Evolutionary conservation across 1,140 invertebrate genomes (phyloP).

Genomic region (Cydia amplana): DNA sequence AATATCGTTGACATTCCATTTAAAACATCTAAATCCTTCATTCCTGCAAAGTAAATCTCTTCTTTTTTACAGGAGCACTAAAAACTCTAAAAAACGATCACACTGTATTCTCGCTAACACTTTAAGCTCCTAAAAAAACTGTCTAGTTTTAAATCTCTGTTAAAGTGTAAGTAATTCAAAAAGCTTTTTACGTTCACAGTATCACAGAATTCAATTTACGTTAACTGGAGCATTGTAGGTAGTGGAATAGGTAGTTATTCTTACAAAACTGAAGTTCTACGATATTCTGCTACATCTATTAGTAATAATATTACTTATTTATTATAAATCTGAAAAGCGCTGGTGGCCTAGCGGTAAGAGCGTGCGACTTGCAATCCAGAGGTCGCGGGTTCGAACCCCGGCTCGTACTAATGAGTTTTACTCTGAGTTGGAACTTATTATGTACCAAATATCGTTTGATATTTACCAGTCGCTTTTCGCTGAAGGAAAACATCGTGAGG

Average conservation of each 20-base stretch:
- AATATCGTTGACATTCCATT: not conserved
- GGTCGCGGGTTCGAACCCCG: too few relatives aligned
- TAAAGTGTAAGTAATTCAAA: slow-evolving; percentile 30
- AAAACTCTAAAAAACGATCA: not conserved
- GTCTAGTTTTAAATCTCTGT: slow-evolving; percentile 25
- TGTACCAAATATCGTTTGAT: too few relatives aligned
- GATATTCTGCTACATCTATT: too few relatives aligned
- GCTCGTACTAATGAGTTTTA: too few relatives aligned
- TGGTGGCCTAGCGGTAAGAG: too few relatives aligned
- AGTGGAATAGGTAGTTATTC: not conserved
- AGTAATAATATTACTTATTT: too few relatives aligned
- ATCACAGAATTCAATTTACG: slow-evolving; percentile 28
- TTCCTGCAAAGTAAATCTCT: not conserved
- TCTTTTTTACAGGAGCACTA: not conserved
- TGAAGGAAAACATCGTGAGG: too few relatives aligned
- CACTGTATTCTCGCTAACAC: slow-evolving; percentile 22
- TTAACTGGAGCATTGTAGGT: slow-evolving; percentile 17
- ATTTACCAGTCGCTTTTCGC: too few relatives aligned
- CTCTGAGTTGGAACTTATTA: too few relatives aligned
- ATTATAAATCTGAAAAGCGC: too few relatives aligned
- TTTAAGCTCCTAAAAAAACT: slow-evolving; percentile 27
- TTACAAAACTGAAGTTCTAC: not conserved
- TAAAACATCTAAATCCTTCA: slow-evolving; percentile 4
- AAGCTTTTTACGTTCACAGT: slow-evolving; percentile 29
- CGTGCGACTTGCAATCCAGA: too few relatives aligned